phyloP scores from a whole-genome alignment of 1,140 invertebrate species.

The Drosophila nannoptera region DNA sequence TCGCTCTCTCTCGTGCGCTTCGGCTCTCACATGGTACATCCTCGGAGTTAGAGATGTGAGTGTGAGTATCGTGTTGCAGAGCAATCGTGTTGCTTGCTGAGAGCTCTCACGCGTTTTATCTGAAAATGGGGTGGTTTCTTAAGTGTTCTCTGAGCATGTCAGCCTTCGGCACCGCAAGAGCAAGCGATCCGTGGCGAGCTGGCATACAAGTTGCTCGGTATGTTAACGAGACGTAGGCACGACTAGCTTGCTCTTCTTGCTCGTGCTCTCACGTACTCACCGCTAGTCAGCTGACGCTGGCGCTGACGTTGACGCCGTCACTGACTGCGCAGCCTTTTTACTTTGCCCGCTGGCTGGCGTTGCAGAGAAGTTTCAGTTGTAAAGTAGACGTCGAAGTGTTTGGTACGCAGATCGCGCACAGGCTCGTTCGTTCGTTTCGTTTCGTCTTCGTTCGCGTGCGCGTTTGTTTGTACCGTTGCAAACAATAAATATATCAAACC shows the following conservation, averaged over 20 bases:
- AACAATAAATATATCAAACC: conserved; percentile 34
- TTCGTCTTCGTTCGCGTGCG: conserved; percentile 28
- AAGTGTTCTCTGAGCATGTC: too few species aligned
- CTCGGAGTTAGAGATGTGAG: conserved; percentile 27
- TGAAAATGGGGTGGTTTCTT: too few species aligned
- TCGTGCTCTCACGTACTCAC: conserved; percentile 23
- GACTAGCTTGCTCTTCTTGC: background rate
- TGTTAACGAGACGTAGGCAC: background rate
- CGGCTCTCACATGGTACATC: conserved; percentile 9
- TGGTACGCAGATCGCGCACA: conserved; percentile 41
- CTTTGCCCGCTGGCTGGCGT: conserved; percentile 28
- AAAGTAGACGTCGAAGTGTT: conserved; percentile 59
- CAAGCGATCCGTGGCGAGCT: too few species aligned
- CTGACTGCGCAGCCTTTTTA: conserved; percentile 33
- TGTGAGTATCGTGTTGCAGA: background rate
- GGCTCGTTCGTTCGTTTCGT: conserved; percentile 34
- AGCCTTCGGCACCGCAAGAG: too few species aligned
- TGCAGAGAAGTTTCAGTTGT: conserved; percentile 57
- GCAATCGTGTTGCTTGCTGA: too few species aligned
- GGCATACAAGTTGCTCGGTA: too few species aligned
- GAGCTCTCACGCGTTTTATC: too few species aligned
- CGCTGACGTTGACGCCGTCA: conserved; percentile 22
- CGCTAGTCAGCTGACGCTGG: conserved; percentile 35
- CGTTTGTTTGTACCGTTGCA: conserved; percentile 42
- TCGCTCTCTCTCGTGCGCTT: conserved; percentile 22